phyloP scores from a whole-genome alignment of 2,888 invertebrate genomes.

The Lapara coniferarum region DNA sequence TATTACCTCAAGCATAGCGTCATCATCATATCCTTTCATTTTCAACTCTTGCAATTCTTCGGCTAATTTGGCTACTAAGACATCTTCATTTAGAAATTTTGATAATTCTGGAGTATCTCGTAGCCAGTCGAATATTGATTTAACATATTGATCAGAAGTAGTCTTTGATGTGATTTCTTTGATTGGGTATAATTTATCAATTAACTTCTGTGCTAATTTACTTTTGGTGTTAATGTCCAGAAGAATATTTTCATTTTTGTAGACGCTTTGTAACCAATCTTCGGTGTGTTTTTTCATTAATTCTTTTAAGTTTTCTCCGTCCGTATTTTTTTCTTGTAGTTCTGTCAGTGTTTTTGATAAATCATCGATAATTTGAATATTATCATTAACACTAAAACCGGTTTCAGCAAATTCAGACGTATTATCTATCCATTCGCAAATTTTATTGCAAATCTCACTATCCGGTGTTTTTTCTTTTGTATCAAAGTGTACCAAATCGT shows the following conservation, averaged over 20 bases:
- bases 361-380: background rate
- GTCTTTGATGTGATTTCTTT: background rate
- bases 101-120: background rate
- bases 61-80: background rate
- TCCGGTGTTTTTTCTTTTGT: background rate
- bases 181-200: background rate
- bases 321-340: background rate
- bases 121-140: constrained; percentile 4
- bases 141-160: background rate
- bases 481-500: constrained; percentile 10
- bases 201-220: constrained; percentile 8
- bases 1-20: background rate
- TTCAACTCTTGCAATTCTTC: background rate
- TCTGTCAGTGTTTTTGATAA: background rate
- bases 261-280: background rate
- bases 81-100: background rate
- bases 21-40: constrained; percentile 1
- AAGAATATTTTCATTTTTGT: background rate
- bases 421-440: constrained; percentile 2
- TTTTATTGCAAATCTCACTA: background rate
- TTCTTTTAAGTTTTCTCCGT: background rate
- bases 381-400: background rate
- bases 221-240: background rate
- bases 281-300: background rate
- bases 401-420: background rate